Conservation (phyloP, 2,888 invertebrate genomes). For the Synanthedon vespiformis region DNA sequence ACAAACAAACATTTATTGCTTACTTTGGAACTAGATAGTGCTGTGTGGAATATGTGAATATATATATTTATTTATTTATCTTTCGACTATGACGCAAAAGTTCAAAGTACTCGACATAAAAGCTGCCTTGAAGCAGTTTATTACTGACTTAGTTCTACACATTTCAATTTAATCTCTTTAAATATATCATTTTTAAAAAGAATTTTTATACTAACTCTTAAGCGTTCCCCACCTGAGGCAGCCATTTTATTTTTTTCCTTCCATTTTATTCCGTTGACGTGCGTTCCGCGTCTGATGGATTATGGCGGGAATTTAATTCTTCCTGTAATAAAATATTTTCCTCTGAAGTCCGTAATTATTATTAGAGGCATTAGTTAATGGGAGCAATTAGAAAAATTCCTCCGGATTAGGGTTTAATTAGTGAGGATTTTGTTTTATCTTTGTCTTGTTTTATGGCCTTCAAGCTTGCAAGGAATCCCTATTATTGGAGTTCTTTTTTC, state of each 20-base stretch:
- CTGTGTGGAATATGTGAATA: too few relatives aligned
- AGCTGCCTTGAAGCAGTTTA: too few relatives aligned
- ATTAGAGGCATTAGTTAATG: constrained; percentile 53
- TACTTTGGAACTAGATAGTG: too few relatives aligned
- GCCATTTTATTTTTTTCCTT: constrained; percentile 34
- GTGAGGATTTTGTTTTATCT: constrained; percentile 28
- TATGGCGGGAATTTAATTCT: constrained; percentile 40
- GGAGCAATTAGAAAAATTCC: constrained; percentile 48
- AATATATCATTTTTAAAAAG: too few relatives aligned
- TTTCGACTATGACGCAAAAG: too few relatives aligned
- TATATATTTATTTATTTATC: too few relatives aligned
- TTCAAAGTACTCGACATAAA: too few relatives aligned
- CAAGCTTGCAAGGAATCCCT: neutral
- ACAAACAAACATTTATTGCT: too few relatives aligned
- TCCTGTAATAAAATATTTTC: constrained; percentile 54
- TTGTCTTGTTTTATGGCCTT: neutral
- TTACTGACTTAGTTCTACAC: too few relatives aligned
- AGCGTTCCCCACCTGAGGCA: constrained; percentile 34
- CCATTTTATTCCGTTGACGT: constrained; percentile 36
- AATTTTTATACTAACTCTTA: too few relatives aligned
- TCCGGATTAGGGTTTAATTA: constrained; percentile 56
- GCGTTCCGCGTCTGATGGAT: constrained; percentile 42
- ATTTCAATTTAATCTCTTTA: too few relatives aligned
- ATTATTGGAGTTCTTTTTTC: too few relatives aligned
- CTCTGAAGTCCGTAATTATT: constrained; percentile 44